Conservation (phyloP, 2,113 vertebrate species). For the Labeo catla region DNA sequence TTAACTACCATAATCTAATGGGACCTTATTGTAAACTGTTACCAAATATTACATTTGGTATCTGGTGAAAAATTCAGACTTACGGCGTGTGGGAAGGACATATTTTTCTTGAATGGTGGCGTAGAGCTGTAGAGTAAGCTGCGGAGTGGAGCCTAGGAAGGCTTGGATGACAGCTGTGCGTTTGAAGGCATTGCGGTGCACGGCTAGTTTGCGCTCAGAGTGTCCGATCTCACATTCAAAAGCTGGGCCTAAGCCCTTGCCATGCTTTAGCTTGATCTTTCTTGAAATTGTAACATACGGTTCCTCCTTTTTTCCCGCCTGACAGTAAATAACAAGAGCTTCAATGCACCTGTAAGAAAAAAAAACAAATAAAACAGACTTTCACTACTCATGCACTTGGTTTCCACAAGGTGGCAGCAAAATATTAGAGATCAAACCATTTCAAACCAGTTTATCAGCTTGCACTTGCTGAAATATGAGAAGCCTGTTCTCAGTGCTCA, state of each 20-base stretch:
- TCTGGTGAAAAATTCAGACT: constrained; percentile 55
- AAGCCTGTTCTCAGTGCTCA: not conserved
- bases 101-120: constrained; percentile 89
- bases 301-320: constrained; percentile 84
- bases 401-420: constrained; percentile 65
- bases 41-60: not conserved
- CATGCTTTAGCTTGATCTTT: constrained; percentile 84
- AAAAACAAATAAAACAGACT: not conserved
- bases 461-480: not conserved
- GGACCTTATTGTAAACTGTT: not conserved
- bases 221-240: constrained; percentile 93
- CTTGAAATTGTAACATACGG: constrained; percentile 89
- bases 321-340: constrained; percentile 86
- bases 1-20: no score
- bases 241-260: constrained; percentile 72
- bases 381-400: not conserved
- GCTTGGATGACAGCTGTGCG: constrained; percentile 94
- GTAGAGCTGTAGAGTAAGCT: constrained; percentile 95
- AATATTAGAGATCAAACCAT: not conserved
- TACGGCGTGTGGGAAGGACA: constrained; percentile 80
- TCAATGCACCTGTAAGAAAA: constrained; percentile 87
- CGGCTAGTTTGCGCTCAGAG: constrained; percentile 82
- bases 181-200: constrained; percentile 93
- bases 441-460: not conserved
- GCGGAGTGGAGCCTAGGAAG: constrained; percentile 94